These are phyloP conservation scores for Hypsibius dujardini DNA, from an alignment of 1,140 invertebrate species.

Conservation along the genomic window DNA sequence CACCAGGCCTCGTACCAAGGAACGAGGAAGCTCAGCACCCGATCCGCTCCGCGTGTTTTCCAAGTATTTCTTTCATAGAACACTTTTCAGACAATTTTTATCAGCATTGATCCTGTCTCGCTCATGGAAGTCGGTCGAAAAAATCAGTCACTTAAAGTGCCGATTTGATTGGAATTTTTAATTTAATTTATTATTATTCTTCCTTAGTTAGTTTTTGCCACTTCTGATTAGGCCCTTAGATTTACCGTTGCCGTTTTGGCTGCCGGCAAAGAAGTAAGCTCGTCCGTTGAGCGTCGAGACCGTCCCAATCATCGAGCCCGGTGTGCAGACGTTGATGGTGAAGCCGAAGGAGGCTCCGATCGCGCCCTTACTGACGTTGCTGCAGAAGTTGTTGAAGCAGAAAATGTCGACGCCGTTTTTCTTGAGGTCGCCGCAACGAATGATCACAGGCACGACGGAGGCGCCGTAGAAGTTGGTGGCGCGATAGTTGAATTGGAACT, in stretches of 20 bases:
- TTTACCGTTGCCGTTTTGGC: neutral
- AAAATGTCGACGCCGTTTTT: neutral
- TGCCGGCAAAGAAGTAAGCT: neutral
- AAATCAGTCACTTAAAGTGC: no score
- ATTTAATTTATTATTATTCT: no score
- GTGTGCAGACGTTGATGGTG: neutral
- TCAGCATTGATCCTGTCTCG: no score
- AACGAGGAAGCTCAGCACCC: no score
- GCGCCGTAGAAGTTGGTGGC: slow-evolving; percentile 4
- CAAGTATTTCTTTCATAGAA: no score
- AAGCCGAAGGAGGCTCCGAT: neutral
- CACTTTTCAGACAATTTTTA: no score
- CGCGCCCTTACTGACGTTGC: neutral
- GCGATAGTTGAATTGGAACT: neutral
- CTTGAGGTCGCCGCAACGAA: neutral
- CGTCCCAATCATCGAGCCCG: neutral
- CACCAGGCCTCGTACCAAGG: no score
- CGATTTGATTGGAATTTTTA: no score
- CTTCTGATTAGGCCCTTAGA: no score
- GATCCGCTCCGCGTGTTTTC: no score
- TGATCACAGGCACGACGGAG: neutral
- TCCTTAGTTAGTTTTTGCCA: no score
- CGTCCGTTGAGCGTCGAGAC: neutral
- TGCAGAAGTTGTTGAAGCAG: neutral
- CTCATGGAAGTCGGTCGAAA: no score